These are phyloP conservation scores for Hypotaenidia philippensis DNA, from an alignment of 2,797 vertebrate species.

Conservation along the genomic window DNA sequence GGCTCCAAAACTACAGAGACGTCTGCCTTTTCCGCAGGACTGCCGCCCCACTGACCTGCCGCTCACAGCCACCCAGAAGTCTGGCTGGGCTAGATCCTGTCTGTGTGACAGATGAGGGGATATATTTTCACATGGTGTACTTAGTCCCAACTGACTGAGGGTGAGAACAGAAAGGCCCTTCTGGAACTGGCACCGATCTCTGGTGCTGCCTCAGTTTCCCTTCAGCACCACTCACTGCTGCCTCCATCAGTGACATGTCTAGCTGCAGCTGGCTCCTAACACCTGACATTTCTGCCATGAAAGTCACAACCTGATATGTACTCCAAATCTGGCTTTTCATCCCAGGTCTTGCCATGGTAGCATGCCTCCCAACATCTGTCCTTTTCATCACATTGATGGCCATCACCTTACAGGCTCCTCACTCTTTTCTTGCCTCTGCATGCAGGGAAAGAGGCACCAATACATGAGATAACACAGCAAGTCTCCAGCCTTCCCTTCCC, in stretches of 20 bases:
- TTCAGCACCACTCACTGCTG: not conserved
- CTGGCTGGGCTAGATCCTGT: not conserved
- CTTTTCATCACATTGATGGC: not conserved
- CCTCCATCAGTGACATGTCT: not conserved
- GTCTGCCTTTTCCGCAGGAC: not conserved
- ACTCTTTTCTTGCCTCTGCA: not conserved
- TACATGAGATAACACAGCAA: not conserved
- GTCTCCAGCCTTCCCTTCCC: not conserved
- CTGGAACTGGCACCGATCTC: not conserved
- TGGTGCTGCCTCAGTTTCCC: not conserved
- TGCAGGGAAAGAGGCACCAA: not conserved
- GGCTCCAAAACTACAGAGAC: not conserved
- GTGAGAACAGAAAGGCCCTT: not conserved
- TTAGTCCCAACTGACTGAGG: not conserved
- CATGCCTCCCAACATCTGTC: not conserved
- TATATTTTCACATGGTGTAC: not conserved
- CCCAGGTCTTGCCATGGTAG: not conserved
- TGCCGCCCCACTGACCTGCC: rapidly evolving
- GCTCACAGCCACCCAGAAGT: not conserved
- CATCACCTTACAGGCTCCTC: not conserved
- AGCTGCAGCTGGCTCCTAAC: not conserved
- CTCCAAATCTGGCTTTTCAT: not conserved
- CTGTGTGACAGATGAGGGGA: not conserved
- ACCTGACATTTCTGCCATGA: not conserved
- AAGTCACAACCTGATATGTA: not conserved